Base-by-base conservation (phyloP, 2,113 vertebrate species). In the Camelus bactrianus region DNA sequence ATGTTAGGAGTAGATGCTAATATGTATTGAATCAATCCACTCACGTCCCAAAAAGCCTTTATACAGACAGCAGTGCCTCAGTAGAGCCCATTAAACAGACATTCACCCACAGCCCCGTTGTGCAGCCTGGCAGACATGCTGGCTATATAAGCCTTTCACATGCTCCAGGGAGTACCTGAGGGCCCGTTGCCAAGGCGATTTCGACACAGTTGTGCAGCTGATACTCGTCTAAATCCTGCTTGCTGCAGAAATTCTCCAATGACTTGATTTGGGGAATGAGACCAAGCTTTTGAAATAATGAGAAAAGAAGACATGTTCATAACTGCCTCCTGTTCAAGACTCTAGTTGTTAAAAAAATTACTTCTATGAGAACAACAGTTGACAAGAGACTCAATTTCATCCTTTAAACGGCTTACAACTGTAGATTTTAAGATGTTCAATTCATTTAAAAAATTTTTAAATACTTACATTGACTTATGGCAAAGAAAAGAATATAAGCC, bases 121-220 rank as follows among this genome's bases (percentile, higher is more conserved):
- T 99, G 98, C 64, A 99, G 98, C 30, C 96, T 98, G 73, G 99
- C 98, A 0, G 99, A 99, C 98, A 99, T 92, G 97, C 99, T 99
- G 81, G 32, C 94, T 3, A 99, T 3, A 99, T 98, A 38, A 99
- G 98, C 26, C 83, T 98, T 2, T 99, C 67, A 0, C 99, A 99
- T 0, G 69, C 93, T 16, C 98, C 97, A 0, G 99, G 98, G n/a
- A 99, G 95, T 2, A 97, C 17, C 0, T 97, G 97, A 28, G 98
- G 94, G 58, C 98, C 98, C 7, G 96, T 91, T 93, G 98, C 98
- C 0, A 96, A 98, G 32, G 98, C 98, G 79, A 98, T 96, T 95
- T 99, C 99, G 54, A 98, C 76, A 52, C 99, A 99, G 67, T 84
- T 98, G 73, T 99, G 98, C 35, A 97, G 98, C 26, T 98, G 98